Base-by-base conservation (phyloP, 2,113 vertebrate species). In the Aldabrachelys gigantea region DNA sequence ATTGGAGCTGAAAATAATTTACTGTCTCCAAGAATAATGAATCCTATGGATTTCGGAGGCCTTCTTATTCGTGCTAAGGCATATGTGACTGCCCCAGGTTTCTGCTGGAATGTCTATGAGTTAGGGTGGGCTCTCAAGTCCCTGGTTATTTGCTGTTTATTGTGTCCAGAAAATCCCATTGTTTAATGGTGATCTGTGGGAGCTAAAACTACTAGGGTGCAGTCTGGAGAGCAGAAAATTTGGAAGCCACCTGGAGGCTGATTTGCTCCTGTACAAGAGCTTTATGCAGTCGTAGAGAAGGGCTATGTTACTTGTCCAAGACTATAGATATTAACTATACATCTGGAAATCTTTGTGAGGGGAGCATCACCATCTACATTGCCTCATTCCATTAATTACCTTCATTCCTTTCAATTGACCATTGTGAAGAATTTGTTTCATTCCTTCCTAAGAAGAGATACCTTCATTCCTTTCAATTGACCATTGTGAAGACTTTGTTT, bases 1-100 rank as follows among this genome's bases (percentile, higher is more conserved):
- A 92, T 80, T 82, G 69, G 92, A 91, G 76, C 83, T 90, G 87
- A 88, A 85, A 92, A 84, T 65, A 86, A 92, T 97, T 91, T 94
- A 81, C 52, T 91, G 47, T 11, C 17, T 5, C 31, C 59, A 80
- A 89, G 24, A 96, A 76, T 96, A 96, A 96, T 96, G 54, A 91
- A 89, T 89, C 62, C 31, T 69, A 53, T 82, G 24, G 14, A 35
- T 38, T 94, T 90, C 82, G 94, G 89, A 80, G 78, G 80, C 56
- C 93, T 29, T n/a, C 89, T 84, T 72, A 21, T 41, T 91, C 10
- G 85, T 95, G 90, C 49, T 88, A 88, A 90, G 85, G 41, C 80
- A 82, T 44, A 88, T 56, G 93, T 82, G 92, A 95, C 50, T 76
- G 91, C 35, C 4, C 54, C 3, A n/a, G 53, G 89, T 94, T 94